Base-by-base conservation (phyloP, 2,113 vertebrate genomes). In the Probosciger aterrimus region DNA sequence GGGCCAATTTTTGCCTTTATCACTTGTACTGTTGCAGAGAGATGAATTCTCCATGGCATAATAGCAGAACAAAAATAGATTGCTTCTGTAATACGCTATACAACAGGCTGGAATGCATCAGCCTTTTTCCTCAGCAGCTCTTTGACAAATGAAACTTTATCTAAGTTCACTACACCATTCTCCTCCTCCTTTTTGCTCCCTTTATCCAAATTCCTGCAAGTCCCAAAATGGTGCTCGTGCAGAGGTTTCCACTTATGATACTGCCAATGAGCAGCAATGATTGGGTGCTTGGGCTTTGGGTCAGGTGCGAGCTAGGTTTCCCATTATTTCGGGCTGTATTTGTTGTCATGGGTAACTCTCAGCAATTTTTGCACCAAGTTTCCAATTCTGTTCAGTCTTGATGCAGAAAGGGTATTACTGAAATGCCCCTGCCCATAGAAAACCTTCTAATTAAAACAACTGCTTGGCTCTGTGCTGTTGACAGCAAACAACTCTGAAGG, bases 61-160 rank as follows among this genome's bases (percentile, higher is more conserved):
- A 96, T 80, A 88, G 94, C 94, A 93, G 95, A 95, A 90, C 95
- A 95, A 92, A 95, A 97, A 96, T 95, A 97, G 87, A 97, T 94
- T 96, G 95, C 95, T 93, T 96, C 94, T 93, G 78, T 95, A 96
- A 93, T 94, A 60, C 60, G 46, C 96, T 81, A 60, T 39, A 92
- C 81, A 94, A 88, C 87, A 67, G 78, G 31, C 85, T 94, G 92
- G 95, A 95, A 95, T 92, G 28, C 78, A 95, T 92, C 90, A 94
- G 71, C 88, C 52, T 75, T 83, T 84, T 82, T 49, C 80, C 90
- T 81, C 90, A 83, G 64, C 37, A 4, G 27, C 88, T 82, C 88
- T 83, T 83, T 91, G 90, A 93, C 78, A 93, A 96, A 95, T 91
- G 64, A 79, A 95, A 95, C 88, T 91, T 90, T 86, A 93, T 84